Conservation (phyloP, 2,888 invertebrate species). For the Cheilosia soror region DNA sequence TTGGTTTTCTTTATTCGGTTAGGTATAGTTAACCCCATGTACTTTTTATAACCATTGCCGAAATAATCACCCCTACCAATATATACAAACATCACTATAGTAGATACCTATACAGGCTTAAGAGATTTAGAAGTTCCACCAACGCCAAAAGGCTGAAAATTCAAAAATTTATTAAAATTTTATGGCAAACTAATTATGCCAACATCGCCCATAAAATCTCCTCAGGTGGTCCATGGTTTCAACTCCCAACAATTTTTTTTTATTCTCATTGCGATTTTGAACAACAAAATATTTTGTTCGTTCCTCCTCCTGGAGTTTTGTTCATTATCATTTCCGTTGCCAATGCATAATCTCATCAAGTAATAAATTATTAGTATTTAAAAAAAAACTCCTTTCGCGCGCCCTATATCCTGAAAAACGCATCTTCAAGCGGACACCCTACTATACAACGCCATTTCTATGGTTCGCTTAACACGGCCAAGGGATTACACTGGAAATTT, state of each 20-base stretch:
- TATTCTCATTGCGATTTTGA: conserved; percentile 45
- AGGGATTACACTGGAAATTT: conserved; percentile 59
- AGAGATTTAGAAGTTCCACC: not conserved
- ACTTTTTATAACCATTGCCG: no score
- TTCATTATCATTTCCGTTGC: conserved; percentile 59
- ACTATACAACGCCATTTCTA: conserved; percentile 32
- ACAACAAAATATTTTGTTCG: conserved; percentile 8
- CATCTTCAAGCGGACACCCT: conserved; percentile 12
- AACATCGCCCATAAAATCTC: conserved; percentile 47
- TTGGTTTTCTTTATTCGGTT: no score
- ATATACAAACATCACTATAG: no score
- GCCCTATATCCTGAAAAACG: conserved; percentile 22
- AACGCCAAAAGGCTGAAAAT: not conserved
- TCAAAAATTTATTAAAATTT: conserved; percentile 38
- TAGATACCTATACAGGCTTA: no score
- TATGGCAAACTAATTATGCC: conserved; percentile 56
- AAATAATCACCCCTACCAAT: no score
- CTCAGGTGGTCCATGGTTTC: conserved; percentile 46
- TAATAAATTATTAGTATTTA: conserved; percentile 72
- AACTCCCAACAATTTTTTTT: not conserved
- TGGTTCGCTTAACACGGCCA: conserved; percentile 50
- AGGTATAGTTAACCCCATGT: no score
- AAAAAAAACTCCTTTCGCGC: conserved; percentile 62
- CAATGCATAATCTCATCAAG: conserved; percentile 65
- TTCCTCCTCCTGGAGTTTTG: conserved; percentile 7